phyloP scores from a whole-genome alignment of 2,888 invertebrate genomes.

The Bombylius discolor region DNA sequence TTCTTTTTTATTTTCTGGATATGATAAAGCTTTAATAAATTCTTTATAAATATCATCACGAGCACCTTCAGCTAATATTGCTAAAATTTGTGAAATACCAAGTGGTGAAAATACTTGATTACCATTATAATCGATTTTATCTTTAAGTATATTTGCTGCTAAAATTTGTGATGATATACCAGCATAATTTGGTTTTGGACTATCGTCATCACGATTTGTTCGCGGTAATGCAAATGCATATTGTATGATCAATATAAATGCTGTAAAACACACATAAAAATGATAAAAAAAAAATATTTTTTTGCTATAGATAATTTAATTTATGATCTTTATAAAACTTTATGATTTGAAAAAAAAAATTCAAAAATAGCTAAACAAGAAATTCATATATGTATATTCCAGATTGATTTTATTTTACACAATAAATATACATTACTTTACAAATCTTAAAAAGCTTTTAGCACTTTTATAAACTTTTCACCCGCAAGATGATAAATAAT shows the following conservation, averaged over 20 bases:
- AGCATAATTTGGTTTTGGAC: constrained; percentile 18
- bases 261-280: neutral
- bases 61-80: constrained; percentile 50
- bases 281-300: neutral
- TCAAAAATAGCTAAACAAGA: no score
- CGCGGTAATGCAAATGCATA: neutral
- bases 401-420: no score
- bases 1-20: constrained; percentile 38
- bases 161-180: constrained; percentile 30
- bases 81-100: constrained; percentile 49
- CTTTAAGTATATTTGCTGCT: constrained; percentile 29
- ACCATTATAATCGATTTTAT: constrained; percentile 30
- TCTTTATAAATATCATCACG: constrained; percentile 46
- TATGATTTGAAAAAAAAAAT: no score
- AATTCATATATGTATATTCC: no score
- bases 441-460: no score
- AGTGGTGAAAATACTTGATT: constrained; percentile 53
- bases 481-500: no score
- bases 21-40: constrained; percentile 42
- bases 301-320: no score
- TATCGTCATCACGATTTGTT: neutral
- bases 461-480: no score
- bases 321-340: no score
- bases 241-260: neutral
- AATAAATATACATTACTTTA: no score